Percentiles rank a stretch among this genome's conserved stretches.
Conservation (phyloP, 2,113 vertebrate genomes). For the Thalassarche chlororhynchos region DNA sequence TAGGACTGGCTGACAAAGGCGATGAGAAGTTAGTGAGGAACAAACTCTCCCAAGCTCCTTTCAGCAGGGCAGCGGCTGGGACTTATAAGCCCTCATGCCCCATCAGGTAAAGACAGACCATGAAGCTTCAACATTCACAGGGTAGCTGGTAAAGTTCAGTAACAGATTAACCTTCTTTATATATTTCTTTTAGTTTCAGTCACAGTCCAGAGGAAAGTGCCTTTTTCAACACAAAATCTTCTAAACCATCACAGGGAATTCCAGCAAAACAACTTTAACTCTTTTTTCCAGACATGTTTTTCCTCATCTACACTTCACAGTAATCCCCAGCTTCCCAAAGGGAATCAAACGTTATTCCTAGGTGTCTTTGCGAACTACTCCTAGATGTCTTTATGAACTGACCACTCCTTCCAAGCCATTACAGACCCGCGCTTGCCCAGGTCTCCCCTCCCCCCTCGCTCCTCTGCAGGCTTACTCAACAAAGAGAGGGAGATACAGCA, state of each 20-base stretch:
- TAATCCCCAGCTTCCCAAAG: neutral
- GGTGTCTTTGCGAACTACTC: neutral
- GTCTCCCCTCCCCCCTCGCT: neutral
- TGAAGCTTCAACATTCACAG: neutral
- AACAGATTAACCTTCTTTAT: neutral
- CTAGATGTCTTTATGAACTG: neutral
- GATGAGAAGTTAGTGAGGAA: neutral
- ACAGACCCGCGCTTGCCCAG: rapidly evolving
- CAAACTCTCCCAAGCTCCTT: neutral
- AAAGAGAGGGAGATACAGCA: neutral
- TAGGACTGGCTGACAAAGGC: neutral
- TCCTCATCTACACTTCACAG: neutral
- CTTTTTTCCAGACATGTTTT: neutral
- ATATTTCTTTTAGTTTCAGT: neutral
- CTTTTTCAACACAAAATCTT: neutral
- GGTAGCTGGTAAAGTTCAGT: neutral
- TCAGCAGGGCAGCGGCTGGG: rapidly evolving
- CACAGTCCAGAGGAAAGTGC: neutral
- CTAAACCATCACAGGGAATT: neutral
- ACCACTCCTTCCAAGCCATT: neutral
- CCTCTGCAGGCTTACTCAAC: neutral
- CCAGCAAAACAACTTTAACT: neutral
- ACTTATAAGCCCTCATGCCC: neutral
- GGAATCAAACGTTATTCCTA: neutral
- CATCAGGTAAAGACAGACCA: neutral